phyloP scores from a whole-genome alignment of 2,797 vertebrate species.

The Pantherophis vulpinus region DNA sequence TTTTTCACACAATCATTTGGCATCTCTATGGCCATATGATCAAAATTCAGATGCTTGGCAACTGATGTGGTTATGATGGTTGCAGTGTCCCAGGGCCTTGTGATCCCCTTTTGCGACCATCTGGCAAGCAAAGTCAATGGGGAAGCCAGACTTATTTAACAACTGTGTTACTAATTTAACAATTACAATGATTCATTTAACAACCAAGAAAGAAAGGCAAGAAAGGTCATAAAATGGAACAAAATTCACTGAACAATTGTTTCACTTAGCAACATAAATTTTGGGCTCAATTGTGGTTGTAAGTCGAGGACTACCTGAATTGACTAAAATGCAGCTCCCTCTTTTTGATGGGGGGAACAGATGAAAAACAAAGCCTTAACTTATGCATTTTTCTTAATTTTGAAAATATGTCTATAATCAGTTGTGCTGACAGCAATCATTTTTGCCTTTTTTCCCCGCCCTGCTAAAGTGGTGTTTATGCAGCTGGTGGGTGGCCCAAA shows the following conservation, averaged over 20 bases:
- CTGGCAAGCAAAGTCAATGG: background rate
- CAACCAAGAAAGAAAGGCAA: background rate
- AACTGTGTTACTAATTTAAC: background rate
- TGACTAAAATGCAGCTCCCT: background rate
- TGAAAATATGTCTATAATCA: background rate
- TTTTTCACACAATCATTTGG: background rate
- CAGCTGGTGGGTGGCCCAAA: background rate
- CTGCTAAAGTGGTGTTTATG: background rate
- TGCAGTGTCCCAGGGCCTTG: too few relatives aligned
- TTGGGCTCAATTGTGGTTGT: background rate
- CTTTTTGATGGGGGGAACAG: background rate
- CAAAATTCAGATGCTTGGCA: background rate
- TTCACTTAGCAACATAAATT: background rate
- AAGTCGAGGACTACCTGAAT: background rate
- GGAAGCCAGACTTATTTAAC: background rate
- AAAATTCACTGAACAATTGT: background rate
- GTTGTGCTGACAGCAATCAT: background rate
- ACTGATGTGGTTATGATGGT: background rate
- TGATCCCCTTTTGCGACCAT: too few relatives aligned
- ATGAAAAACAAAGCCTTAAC: background rate
- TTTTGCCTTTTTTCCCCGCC: too few relatives aligned
- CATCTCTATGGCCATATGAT: background rate
- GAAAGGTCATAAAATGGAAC: background rate
- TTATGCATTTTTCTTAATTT: background rate
- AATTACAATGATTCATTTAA: background rate